Evolutionary conservation across 2,888 invertebrate species (phyloP).

Genomic region (Agrotis ipsilon): DNA sequence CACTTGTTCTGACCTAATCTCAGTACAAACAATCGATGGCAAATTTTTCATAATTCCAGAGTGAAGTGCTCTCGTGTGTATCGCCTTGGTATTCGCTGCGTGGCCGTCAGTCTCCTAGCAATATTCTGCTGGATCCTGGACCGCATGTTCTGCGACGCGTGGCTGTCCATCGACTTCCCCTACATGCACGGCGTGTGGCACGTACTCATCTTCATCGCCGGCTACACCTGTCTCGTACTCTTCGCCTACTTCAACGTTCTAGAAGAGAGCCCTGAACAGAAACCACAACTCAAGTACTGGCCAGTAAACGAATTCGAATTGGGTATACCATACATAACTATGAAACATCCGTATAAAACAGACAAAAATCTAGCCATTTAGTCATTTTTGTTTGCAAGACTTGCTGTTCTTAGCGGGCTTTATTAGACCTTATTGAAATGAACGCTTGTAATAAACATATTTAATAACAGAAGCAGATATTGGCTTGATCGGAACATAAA

Average conservation of each 20-base stretch:
- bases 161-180: conserved; percentile 95
- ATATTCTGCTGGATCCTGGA: conserved; percentile 95
- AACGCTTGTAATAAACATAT: conserved; percentile 9
- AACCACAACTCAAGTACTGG: conserved; percentile 94
- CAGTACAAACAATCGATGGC: not conserved
- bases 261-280: conserved; percentile 93
- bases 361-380: conserved; percentile 88
- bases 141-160: conserved; percentile 94
- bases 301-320: conserved; percentile 94
- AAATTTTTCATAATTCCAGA: conserved; percentile 77
- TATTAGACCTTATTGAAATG: conserved; percentile 21
- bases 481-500: conserved; percentile 1
- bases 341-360: conserved; percentile 91
- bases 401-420: conserved; percentile 50
- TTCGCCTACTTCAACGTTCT: conserved; percentile 95
- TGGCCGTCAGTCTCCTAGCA: conserved; percentile 93
- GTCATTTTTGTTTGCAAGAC: conserved; percentile 32
- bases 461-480: not conserved
- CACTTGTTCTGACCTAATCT: too few species aligned
- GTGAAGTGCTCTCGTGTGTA: conserved; percentile 93
- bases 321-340: conserved; percentile 94
- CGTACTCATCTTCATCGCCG: conserved; percentile 94
- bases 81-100: conserved; percentile 93
- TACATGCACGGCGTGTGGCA: conserved; percentile 97
- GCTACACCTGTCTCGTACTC: conserved; percentile 94